A percentile compares a stretch with the other conserved stretches of the same genome.
phyloP scores from a whole-genome alignment of 2,888 invertebrate species.

The Pelosia muscerda region DNA sequence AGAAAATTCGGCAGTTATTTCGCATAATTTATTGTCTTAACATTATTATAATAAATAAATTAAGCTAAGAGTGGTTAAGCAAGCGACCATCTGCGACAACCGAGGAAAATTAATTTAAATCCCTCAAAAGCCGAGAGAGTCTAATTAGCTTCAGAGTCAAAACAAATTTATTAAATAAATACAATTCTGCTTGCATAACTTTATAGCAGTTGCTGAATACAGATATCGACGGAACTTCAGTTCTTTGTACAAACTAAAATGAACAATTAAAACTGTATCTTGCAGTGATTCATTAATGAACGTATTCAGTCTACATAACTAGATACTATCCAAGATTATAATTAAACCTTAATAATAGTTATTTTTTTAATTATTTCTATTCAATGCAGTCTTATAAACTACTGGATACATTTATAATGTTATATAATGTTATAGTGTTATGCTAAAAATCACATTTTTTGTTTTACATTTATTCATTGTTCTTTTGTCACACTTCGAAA shows the following conservation, averaged over 20 bases:
- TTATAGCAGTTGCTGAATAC: conserved; percentile 42
- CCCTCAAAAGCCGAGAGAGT: conserved; percentile 44
- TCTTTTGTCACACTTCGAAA: conserved; percentile 18
- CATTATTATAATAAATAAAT: conserved; percentile 61
- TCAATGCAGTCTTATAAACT: conserved; percentile 47
- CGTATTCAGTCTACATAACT: conserved; percentile 6
- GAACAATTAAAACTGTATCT: conserved; percentile 32
- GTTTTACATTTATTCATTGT: conserved; percentile 6
- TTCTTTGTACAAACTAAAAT: conserved; percentile 36
- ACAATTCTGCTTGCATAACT: conserved; percentile 43
- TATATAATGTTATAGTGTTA: too few species aligned
- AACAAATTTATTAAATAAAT: conserved; percentile 53
- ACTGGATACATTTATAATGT: conserved; percentile 27
- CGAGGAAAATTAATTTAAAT: conserved; percentile 55
- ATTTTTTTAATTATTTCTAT: conserved; percentile 28
- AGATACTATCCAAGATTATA: not conserved
- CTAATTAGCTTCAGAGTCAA: conserved; percentile 55
- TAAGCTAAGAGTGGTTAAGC: conserved; percentile 47
- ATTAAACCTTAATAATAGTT: conserved; percentile 7
- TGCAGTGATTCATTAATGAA: conserved; percentile 20
- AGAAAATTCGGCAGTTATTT: conserved; percentile 29
- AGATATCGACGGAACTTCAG: conserved; percentile 36
- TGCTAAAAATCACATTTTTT: conserved; percentile 16
- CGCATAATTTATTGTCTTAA: conserved; percentile 57
- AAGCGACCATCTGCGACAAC: conserved; percentile 47